Conservation (phyloP, 2,113 vertebrate species). For the Ahaetulla prasina region DNA sequence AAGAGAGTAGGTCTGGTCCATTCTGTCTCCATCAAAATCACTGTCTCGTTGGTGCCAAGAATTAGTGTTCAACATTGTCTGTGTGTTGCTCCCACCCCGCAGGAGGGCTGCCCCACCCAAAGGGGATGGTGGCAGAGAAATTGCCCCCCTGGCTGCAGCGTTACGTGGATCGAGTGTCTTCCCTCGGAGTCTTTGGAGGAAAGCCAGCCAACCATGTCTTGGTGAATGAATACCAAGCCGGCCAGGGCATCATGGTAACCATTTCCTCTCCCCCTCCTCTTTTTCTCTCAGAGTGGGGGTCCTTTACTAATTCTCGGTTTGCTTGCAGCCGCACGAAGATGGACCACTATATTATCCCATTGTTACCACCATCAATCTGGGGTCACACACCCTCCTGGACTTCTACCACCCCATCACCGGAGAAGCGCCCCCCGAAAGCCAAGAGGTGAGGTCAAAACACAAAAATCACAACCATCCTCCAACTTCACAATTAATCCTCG, state of each 20-base stretch:
- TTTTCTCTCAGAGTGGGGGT: background rate
- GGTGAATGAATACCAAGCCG: constrained; percentile 84
- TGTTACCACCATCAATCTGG: constrained; percentile 84
- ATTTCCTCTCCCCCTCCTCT: background rate
- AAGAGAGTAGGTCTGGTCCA: accelerated
- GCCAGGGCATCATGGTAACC: constrained; percentile 85
- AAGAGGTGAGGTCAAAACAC: constrained; percentile 36
- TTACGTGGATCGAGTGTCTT: constrained; percentile 78
- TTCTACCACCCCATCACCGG: constrained; percentile 75
- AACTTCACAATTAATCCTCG: background rate
- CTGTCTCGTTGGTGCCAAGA: background rate
- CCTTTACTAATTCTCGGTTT: background rate
- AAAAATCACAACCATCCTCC: background rate
- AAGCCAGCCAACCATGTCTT: constrained; percentile 84
- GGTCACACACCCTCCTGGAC: constrained; percentile 84
- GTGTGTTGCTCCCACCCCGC: background rate
- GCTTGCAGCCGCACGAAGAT: constrained; percentile 81
- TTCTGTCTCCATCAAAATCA: background rate
- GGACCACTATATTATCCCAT: constrained; percentile 88
- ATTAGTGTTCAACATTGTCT: background rate
- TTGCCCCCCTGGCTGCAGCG: constrained; percentile 81
- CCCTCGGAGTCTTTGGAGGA: constrained; percentile 75
- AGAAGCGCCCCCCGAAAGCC: constrained; percentile 19
- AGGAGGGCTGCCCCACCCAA: constrained; percentile 82
- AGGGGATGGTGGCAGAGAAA: constrained; percentile 81